phyloP scores from a whole-genome alignment of 2,113 vertebrate genomes.

The Takifugu flavidus region DNA sequence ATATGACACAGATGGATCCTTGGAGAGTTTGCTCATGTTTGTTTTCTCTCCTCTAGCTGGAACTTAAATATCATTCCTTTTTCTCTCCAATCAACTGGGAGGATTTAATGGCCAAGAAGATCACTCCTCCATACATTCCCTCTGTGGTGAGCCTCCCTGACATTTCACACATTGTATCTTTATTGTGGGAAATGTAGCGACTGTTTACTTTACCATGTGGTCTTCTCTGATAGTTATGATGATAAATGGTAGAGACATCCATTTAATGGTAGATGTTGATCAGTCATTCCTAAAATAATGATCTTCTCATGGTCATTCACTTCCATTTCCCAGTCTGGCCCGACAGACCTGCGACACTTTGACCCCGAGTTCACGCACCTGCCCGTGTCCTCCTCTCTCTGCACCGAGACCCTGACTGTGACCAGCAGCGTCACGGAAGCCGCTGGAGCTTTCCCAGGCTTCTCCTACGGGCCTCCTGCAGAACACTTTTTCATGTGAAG shows the following conservation, averaged over 20 bases:
- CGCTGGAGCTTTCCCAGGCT: constrained; percentile 78
- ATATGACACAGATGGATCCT: fast-evolving
- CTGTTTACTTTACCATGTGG: no score
- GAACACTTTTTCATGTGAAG: constrained; percentile 69
- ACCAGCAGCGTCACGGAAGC: constrained; percentile 77
- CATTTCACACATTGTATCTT: no score
- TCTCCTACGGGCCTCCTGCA: constrained; percentile 75
- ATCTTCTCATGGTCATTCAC: no score
- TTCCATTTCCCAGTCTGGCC: constrained; percentile 64
- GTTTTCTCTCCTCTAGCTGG: constrained; percentile 62
- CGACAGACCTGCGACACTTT: constrained; percentile 78
- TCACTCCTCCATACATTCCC: constrained; percentile 75
- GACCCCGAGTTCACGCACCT: constrained; percentile 81
- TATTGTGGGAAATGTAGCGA: no score
- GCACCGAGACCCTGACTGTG: constrained; percentile 61
- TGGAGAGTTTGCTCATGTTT: background rate
- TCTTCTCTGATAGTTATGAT: no score
- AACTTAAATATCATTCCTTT: constrained; percentile 76
- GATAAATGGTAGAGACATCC: no score
- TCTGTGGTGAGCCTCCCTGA: constrained; percentile 71
- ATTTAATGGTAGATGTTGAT: no score
- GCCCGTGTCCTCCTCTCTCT: constrained; percentile 74
- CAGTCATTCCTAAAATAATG: no score
- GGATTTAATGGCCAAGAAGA: constrained; percentile 79
- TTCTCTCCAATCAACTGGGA: constrained; percentile 82